Evolutionary conservation across 2,797 vertebrate genomes (phyloP), one percentile per base, ranked within the genome.

Genomic region (Rhinogobio ventralis): DNA sequence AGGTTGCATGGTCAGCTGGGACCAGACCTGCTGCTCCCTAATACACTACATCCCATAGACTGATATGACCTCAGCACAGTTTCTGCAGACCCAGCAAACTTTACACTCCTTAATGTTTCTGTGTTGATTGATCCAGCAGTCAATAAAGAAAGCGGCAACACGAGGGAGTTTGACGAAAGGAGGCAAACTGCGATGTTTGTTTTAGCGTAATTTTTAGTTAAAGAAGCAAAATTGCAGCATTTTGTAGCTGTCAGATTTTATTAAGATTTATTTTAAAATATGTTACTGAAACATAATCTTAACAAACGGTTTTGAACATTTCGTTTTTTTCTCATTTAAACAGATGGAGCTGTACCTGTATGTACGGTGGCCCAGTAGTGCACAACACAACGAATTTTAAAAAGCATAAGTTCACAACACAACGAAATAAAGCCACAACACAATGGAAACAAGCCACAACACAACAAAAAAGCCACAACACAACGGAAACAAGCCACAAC

Each of bases 11-110:
- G 28, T 60, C 81, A 76, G 19, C 73, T 53, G 73, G 62, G 73
- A 83, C 62, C 49, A 67, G 72, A 67, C 60, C 39, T 28, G 25
- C 25, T 79, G 11, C 25, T 79, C 42, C 4, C 13, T 81, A 23
- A 79, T 10, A 62, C 20, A 76, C 7, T 68, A 33, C 53, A 79
- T 55, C 69, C 23, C 9, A 51, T 68, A 80, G 19, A 49, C 66
- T 64, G 55, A 46, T 20, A 20, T 71, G 20, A 76, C 62, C 42
- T 77, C 49, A 77, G 68, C 78, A 81, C 78, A 64, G 25, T 55
- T 83, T 77, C 49, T 83, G 82, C 66, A 9, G 66, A 55, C 67
- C 33, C 49, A 39, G 46, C 73, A 83, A 49, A 66, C 51, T 39
- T 57, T 55, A 77, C 49, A 67, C 6, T 28, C 36, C 5, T 45